Base-by-base conservation (phyloP, 2,113 vertebrate species). In the Nannobrachium achirus region DNA sequence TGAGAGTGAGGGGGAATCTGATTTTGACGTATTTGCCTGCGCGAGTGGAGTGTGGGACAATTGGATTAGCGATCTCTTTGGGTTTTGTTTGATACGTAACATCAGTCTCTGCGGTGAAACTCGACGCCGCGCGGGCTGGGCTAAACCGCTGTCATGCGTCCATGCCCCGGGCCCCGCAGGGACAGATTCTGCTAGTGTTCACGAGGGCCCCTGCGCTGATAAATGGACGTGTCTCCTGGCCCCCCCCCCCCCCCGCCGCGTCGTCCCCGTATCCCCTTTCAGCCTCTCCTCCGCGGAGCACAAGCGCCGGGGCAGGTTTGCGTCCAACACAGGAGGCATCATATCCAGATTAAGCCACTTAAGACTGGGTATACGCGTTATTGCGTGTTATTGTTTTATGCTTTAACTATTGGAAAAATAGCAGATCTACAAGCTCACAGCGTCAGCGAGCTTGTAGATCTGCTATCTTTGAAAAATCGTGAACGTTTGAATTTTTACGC, bases 21-120 rank as follows among this genome's bases (percentile, higher is more conserved):
- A 92, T 93, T 92, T 90, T 85, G 89, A 88, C 91, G 91, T 86
- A 90, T 92, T 91, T 90, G 86, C 86, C 86, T 81, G 75, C 59
- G 45, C 55, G 80, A 85, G 84, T 84, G 75, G n/a, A 92, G 89
- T 88, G 91, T 83, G 73, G 65, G 76, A 82, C 80, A 91, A 93
- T 91, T 86, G 49, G 79, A 89, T 93, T 93, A 88, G 79, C 48
- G 18, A 91, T 91, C 91, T 90, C 82, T 91, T 83, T 83, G n/a
- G n/a, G 86, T 81, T 88, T 88, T 91, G 88, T 89, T 93, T 91
- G 85, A 92, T 90, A 90, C 82, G 90, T 84, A 89, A 89, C 86
- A 90, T 90, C 87, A 87, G 86, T 89, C 90, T 90, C 77, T 83
- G 73, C 78, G 6, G 66, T 91, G 91, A 90, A 93, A 93, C 84